A percentile compares a stretch with the other conserved stretches of the same genome.
Conservation (phyloP, 2,888 invertebrate species). For the Byasa hedistus region DNA sequence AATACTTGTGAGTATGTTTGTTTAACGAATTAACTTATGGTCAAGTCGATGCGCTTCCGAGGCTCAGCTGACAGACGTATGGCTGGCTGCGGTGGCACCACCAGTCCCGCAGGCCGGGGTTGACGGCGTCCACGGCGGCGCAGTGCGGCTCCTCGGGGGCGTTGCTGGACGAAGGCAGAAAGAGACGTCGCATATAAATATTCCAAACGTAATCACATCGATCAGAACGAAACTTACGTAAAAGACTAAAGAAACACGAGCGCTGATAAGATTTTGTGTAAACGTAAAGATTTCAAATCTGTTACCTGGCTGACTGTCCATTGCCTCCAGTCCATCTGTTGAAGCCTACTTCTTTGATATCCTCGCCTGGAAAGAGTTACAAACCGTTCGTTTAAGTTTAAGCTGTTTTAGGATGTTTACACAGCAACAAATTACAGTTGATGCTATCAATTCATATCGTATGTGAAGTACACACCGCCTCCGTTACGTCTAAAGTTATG, state of each 20-base stretch:
- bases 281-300: no score
- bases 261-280: background rate
- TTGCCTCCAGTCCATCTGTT: slow-evolving; percentile 51
- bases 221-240: background rate
- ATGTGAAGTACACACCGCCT: no score
- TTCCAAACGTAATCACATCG: background rate
- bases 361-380: slow-evolving; percentile 48
- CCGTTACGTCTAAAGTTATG: no score
- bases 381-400: no score
- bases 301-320: slow-evolving; percentile 50
- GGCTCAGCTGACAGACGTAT: slow-evolving; percentile 54
- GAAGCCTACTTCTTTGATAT: slow-evolving; percentile 53
- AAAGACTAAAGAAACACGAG: no score
- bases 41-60: background rate
- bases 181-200: background rate
- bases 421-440: no score
- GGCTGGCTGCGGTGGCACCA: slow-evolving; percentile 62
- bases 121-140: slow-evolving; percentile 55
- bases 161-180: slow-evolving; percentile 40
- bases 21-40: background rate
- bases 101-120: slow-evolving; percentile 56
- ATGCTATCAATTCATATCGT: no score
- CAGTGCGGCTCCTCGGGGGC: slow-evolving; percentile 60
- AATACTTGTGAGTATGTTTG: background rate
- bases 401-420: no score